Percentiles rank a stretch among this genome's conserved stretches.
phyloP scores from a whole-genome alignment of 2,113 vertebrate species.

The Pyrgilauda ruficollis region DNA sequence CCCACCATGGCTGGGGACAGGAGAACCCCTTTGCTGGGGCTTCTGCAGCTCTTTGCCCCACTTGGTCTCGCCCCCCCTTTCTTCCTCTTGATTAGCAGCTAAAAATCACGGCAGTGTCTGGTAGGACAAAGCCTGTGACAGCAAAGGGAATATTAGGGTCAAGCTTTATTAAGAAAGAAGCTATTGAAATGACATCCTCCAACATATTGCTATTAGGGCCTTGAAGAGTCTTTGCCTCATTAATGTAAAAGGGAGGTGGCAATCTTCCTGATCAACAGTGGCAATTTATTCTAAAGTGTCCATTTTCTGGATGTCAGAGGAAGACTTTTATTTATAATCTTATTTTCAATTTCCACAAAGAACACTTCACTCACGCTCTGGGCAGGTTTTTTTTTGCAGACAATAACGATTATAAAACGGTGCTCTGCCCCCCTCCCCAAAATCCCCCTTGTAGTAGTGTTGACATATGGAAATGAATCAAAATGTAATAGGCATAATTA shows the following conservation, averaged over 20 bases:
- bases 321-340: constrained; percentile 83
- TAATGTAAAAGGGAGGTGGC: constrained; percentile 76
- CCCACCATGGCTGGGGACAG: accelerated
- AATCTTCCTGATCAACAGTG: constrained; percentile 78
- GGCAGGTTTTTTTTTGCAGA: constrained; percentile 67
- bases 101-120: constrained; percentile 10
- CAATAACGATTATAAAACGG: constrained; percentile 78
- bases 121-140: constrained; percentile 61
- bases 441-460: constrained; percentile 72
- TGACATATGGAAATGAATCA: constrained; percentile 86
- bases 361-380: constrained; percentile 77
- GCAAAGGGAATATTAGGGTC: constrained; percentile 76
- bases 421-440: constrained; percentile 4
- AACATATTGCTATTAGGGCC: constrained; percentile 76
- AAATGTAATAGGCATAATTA: constrained; percentile 86
- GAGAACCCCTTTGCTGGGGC: accelerated
- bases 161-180: constrained; percentile 87
- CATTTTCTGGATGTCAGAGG: constrained; percentile 81
- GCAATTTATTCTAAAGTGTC: constrained; percentile 83
- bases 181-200: constrained; percentile 79
- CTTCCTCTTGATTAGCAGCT: constrained; percentile 26
- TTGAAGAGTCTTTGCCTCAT: constrained; percentile 77
- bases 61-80: neutral
- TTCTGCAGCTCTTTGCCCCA: neutral
- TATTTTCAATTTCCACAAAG: constrained; percentile 84